These are phyloP conservation scores for Mimachlamys varia DNA, from an alignment of 2,888 invertebrate genomes.

Conservation along the genomic window DNA sequence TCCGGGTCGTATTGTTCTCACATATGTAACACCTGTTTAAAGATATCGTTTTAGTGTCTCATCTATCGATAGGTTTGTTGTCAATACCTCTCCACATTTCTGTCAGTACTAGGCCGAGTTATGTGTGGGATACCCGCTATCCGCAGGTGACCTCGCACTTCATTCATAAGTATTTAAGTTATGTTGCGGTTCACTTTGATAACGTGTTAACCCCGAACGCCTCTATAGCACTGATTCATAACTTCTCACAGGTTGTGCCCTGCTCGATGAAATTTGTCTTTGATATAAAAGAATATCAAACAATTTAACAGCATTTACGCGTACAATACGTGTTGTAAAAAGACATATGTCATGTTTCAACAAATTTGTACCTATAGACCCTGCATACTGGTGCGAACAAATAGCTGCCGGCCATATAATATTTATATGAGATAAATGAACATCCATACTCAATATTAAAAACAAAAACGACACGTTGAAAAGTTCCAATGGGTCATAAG, in stretches of 20 bases:
- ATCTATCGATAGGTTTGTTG: not conserved
- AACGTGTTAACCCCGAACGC: not conserved
- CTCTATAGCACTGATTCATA: not conserved
- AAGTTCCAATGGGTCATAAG: too few relatives aligned
- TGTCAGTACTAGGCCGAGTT: not conserved
- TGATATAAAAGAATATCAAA: constrained; percentile 14
- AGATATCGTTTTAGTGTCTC: not conserved
- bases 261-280: not conserved
- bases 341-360: not conserved
- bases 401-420: too few relatives aligned
- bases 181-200: not conserved
- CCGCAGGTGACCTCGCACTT: not conserved
- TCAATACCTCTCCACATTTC: not conserved
- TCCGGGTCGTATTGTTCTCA: not conserved
- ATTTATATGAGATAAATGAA: too few relatives aligned
- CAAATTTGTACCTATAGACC: not conserved
- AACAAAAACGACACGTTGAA: too few relatives aligned
- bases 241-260: not conserved
- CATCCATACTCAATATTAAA: too few relatives aligned
- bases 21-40: not conserved
- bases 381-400: not conserved
- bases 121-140: not conserved
- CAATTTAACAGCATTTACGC: not conserved
- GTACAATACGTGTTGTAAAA: not conserved
- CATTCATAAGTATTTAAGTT: not conserved